phyloP scores from a whole-genome alignment of 2,797 vertebrate species.

The Sebastes trivittatus region DNA sequence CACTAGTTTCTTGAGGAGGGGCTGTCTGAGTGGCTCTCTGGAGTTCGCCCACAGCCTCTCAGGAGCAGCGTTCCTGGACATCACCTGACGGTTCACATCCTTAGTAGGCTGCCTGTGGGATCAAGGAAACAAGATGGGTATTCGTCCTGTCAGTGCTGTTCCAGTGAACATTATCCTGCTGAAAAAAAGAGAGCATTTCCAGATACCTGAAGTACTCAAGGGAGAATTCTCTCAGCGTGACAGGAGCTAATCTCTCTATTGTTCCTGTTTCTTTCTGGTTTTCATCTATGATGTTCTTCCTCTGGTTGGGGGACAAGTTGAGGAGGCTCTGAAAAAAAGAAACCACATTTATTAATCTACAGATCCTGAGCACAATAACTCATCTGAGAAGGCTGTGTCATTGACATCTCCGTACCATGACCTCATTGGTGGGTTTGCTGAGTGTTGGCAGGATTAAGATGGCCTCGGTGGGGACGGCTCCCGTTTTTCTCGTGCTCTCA shows the following conservation, averaged over 20 bases:
- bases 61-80: slow-evolving; percentile 80
- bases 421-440: slow-evolving; percentile 87
- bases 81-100: slow-evolving; percentile 89
- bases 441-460: slow-evolving; percentile 88
- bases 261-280: slow-evolving; percentile 69
- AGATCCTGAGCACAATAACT: neutral
- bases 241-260: slow-evolving; percentile 77
- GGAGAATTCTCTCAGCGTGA: slow-evolving; percentile 92
- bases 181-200: neutral
- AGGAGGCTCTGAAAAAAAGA: slow-evolving; percentile 80
- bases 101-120: slow-evolving; percentile 77
- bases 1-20: slow-evolving; percentile 85
- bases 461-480: slow-evolving; percentile 84
- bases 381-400: neutral
- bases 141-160: neutral
- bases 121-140: neutral
- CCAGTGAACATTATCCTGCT: neutral
- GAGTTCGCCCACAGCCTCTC: slow-evolving; percentile 90
- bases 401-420: slow-evolving; percentile 84
- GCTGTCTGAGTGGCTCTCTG: slow-evolving; percentile 91
- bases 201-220: slow-evolving; percentile 91
- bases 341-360: neutral
- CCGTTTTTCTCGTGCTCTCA: slow-evolving; percentile 83
- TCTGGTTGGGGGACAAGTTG: slow-evolving; percentile 91
- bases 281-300: slow-evolving; percentile 83